Evolutionary conservation across 2,113 vertebrate genomes (phyloP).

Genomic region (Myrmophylax atrothorax): DNA sequence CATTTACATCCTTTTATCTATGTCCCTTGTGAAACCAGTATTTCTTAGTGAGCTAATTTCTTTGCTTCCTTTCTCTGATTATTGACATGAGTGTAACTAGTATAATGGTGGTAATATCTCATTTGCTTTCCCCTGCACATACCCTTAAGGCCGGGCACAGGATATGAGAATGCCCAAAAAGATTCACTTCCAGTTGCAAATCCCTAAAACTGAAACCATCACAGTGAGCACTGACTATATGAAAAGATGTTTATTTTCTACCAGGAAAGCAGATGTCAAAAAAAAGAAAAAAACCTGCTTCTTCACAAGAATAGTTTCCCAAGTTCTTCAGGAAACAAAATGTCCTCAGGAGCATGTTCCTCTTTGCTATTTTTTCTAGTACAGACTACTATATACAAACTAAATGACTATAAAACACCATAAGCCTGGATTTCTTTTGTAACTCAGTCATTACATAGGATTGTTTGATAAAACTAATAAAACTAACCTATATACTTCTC

Average conservation of each 20-base stretch:
- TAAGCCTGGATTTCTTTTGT: not conserved
- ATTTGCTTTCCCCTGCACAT: not conserved
- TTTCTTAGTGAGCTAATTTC: not conserved
- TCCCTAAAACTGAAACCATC: not conserved
- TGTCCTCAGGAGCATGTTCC: not conserved
- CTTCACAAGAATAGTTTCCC: not conserved
- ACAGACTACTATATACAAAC: not conserved
- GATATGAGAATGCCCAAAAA: not conserved
- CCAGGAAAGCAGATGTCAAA: not conserved
- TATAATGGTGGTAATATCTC: not conserved
- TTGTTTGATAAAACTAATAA: not conserved
- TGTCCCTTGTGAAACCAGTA: not conserved
- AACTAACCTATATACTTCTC: not conserved
- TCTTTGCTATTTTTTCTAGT: not conserved
- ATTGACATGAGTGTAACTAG: not conserved
- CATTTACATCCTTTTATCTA: not conserved
- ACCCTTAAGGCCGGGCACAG: not conserved
- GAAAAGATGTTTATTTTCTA: not conserved
- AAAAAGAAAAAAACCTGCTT: not conserved
- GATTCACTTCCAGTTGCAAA: not conserved
- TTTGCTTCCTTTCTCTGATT: not conserved
- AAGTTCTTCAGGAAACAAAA: not conserved
- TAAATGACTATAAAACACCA: not conserved
- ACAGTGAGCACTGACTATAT: not conserved
- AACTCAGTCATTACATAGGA: not conserved